A percentile compares a stretch with the other conserved stretches of the same genome.
phyloP scores from a whole-genome alignment of 2,888 invertebrate species.

The Lingula anatina region DNA sequence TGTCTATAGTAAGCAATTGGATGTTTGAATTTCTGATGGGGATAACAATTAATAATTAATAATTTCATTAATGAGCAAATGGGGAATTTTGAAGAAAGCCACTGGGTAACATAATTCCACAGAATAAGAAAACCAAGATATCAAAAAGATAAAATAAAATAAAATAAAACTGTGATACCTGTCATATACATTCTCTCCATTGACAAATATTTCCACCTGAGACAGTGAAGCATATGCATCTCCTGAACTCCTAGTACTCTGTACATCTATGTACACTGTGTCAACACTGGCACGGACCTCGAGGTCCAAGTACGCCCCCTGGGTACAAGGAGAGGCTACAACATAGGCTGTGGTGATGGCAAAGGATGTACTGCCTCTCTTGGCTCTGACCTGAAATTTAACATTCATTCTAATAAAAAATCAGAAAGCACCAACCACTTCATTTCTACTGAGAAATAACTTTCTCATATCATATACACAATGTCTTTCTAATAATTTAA shows the following conservation, averaged over 20 bases:
- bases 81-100: too few species aligned
- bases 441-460: background rate
- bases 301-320: slow-evolving; percentile 25
- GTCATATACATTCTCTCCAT: slow-evolving; percentile 12
- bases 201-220: slow-evolving; percentile 28
- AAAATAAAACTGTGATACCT: slow-evolving; percentile 8
- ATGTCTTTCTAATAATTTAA: too few species aligned
- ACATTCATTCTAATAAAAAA: background rate
- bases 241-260: background rate
- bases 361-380: slow-evolving; percentile 11
- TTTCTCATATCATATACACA: too few species aligned
- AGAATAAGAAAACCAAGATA: too few species aligned
- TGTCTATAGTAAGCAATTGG: too few species aligned
- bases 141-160: background rate
- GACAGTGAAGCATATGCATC: slow-evolving; percentile 17
- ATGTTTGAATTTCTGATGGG: too few species aligned
- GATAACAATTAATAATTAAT: too few species aligned
- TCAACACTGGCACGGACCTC: slow-evolving; percentile 16
- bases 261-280: slow-evolving; percentile 16
- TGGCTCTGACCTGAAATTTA: slow-evolving; percentile 19
- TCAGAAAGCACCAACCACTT: background rate
- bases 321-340: slow-evolving; percentile 9
- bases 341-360: slow-evolving; percentile 21
- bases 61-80: too few species aligned
- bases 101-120: too few species aligned